These are phyloP conservation scores for Acrocephalus kingi DNA, from an alignment of 2,113 vertebrate species.

Conservation along the genomic window DNA sequence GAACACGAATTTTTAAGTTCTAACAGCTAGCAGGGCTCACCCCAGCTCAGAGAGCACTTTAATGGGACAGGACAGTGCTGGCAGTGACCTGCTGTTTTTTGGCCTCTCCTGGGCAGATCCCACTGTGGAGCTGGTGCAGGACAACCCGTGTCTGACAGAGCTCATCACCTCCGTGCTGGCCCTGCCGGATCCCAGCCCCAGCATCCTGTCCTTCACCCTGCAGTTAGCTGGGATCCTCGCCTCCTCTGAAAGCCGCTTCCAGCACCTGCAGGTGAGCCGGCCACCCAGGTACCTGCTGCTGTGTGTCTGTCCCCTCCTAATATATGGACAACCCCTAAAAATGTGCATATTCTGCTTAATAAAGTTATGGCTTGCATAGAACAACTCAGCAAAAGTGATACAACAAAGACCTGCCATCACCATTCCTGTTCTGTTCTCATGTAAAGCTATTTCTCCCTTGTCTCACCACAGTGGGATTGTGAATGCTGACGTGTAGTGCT, in stretches of 20 bases:
- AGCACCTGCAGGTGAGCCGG: constrained; percentile 77
- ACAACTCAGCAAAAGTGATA: not conserved
- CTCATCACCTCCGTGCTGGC: constrained; percentile 73
- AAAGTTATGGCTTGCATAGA: rapidly evolving
- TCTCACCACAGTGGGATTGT: not conserved
- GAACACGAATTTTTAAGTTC: rapidly evolving
- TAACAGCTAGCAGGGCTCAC: rapidly evolving
- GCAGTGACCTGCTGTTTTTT: not conserved
- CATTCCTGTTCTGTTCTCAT: rapidly evolving
- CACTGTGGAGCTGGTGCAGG: constrained; percentile 68
- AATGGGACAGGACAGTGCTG: rapidly evolving
- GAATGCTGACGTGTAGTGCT: not conserved
- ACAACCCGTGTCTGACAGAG: constrained; percentile 79
- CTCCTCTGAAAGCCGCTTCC: constrained; percentile 75
- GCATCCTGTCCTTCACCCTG: constrained; percentile 82
- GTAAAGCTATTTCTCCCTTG: not conserved
- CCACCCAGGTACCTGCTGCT: not conserved
- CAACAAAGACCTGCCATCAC: rapidly evolving
- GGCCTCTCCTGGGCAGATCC: constrained; percentile 1
- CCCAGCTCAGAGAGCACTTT: rapidly evolving
- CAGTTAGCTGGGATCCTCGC: constrained; percentile 83
- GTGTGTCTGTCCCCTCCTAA: not conserved
- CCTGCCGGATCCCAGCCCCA: constrained; percentile 63
- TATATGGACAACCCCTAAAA: rapidly evolving
- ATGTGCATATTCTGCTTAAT: rapidly evolving